These are phyloP conservation scores for Mallotus villosus DNA, from an alignment of 2,797 vertebrate species.

Conservation along the genomic window DNA sequence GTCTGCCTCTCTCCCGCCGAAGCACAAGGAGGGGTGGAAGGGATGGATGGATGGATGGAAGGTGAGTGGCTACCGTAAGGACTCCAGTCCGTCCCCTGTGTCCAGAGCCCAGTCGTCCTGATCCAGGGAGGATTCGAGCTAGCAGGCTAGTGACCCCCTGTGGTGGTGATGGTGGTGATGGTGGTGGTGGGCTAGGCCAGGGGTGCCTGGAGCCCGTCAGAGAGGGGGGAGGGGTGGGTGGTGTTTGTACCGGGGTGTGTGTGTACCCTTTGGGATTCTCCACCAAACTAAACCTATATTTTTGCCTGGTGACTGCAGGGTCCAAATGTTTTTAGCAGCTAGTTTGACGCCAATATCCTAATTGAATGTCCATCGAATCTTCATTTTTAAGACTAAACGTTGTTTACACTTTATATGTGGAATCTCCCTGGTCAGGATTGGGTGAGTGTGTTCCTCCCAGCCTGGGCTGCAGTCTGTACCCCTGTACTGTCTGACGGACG, in stretches of 20 bases:
- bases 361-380: no score
- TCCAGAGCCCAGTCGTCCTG: conserved; percentile 43
- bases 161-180: not conserved
- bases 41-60: conserved; percentile 48
- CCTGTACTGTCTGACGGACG: not conserved
- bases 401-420: not conserved
- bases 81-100: conserved; percentile 23
- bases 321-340: no score
- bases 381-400: not conserved
- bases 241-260: no score
- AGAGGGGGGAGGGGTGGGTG: no score
- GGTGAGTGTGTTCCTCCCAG: not conserved
- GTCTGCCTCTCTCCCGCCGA: conserved; percentile 17
- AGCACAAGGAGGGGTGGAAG: conserved; percentile 33
- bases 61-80: conserved; percentile 59
- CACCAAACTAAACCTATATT: not conserved
- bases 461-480: not conserved
- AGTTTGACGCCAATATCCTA: no score
- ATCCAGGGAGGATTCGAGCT: conserved; percentile 39
- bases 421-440: not conserved
- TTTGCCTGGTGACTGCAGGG: not conserved
- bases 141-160: no score
- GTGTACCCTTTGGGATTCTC: not conserved
- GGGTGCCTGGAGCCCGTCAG: no score
- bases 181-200: not conserved